Base-by-base conservation (phyloP, 2,888 invertebrate species). In the Tiphia femorata region DNA sequence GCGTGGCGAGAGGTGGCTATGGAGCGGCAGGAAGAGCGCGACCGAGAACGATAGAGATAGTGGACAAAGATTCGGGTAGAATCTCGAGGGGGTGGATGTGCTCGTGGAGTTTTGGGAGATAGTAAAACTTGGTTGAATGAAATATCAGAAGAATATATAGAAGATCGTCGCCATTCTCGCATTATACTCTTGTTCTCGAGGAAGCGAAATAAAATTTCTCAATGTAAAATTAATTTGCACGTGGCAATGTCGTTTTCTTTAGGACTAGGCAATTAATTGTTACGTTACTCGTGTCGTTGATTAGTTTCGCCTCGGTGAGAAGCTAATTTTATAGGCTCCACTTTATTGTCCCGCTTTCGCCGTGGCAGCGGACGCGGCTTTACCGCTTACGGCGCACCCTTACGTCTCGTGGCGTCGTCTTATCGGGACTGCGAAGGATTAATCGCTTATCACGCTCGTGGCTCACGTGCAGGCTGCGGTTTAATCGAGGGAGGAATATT, bases 261-360 rank as follows among this genome's bases (percentile, higher is more conserved):
- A n/a, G n/a, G n/a, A n/a, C n/a, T n/a, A n/a, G n/a, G n/a, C n/a
- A n/a, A n/a, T n/a, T n/a, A n/a, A n/a, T n/a, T n/a, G n/a, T n/a
- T n/a, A n/a, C n/a, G 47, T 62, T 70, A 73, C 67, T 70, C 62
- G 64, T 55, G 60, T 56, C 58, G 60, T 71, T 63, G 65, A 64
- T 64, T 72, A 59, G 57, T 58, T 52, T 43, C 62, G 58, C 73
- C n/a, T 72, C 65, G 72, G 75, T 75, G 75, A 75, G 75, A 73
- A 72, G 69, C 62, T 63, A 72, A 75, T 75, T 75, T 75, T 25
- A 47, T 49, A 59, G 68, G 66, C 64, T 67, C 65, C 62, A 63
- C 63, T 72, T 73, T 75, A 75, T 75, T 75, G 67, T 57, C 52
- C 56, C 53, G 62, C 61, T 68, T 64, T 54, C 58, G 60, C 55